Conservation (phyloP, 2,888 invertebrate species). For the Dryadula phaetusa region DNA sequence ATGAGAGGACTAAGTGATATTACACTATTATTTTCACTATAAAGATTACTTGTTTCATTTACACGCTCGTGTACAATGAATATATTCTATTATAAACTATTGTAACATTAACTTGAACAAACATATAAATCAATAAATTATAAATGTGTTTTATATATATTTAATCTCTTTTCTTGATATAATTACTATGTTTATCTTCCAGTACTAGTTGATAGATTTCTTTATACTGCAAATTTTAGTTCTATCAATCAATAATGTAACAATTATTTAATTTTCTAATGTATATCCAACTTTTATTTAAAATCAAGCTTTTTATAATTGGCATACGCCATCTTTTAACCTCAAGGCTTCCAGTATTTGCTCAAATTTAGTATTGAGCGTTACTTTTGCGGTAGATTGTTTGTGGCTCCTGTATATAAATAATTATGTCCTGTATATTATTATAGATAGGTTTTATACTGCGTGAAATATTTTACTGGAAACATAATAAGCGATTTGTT, state of each 20-base stretch:
- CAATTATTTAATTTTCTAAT: neutral
- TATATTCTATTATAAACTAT: neutral
- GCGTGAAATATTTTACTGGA: slow-evolving; percentile 54
- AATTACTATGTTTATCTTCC: too few relatives aligned
- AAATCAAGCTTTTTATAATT: slow-evolving; percentile 27
- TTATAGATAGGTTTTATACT: slow-evolving; percentile 65
- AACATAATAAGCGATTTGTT: slow-evolving; percentile 61
- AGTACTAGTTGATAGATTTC: neutral
- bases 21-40: neutral
- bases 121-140: neutral
- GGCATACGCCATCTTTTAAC: slow-evolving; percentile 27
- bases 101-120: neutral
- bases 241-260: neutral
- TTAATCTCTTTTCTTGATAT: neutral
- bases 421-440: too few relatives aligned
- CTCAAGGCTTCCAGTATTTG: slow-evolving; percentile 66
- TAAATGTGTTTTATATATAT: neutral
- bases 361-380: slow-evolving; percentile 56
- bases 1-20: neutral
- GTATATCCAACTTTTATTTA: slow-evolving; percentile 11
- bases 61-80: neutral
- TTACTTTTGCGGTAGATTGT: slow-evolving; percentile 41
- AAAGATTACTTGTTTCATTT: neutral
- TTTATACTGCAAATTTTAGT: neutral
- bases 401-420: slow-evolving; percentile 59